Conservation (phyloP, 2,113 vertebrate genomes). For the Heterotilapia buettikoferi region DNA sequence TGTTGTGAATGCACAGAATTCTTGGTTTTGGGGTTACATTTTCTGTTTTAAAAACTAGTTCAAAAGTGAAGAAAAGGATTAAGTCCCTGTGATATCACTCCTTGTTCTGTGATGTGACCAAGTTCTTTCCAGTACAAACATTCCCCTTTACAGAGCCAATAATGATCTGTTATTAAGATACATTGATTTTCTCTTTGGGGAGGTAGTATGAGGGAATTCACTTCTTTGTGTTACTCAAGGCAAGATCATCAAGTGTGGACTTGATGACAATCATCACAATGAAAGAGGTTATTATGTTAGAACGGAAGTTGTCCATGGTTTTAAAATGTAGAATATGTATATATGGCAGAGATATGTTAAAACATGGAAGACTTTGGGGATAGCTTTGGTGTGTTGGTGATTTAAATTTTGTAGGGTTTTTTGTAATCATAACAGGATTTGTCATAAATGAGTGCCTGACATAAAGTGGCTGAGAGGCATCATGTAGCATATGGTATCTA, state of each 20-base stretch:
- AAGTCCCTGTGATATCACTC: conserved; percentile 2
- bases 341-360: background rate
- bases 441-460: conserved; percentile 42
- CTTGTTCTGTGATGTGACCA: conserved; percentile 38
- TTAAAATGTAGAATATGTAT: background rate
- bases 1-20: background rate
- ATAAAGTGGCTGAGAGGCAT: conserved; percentile 35
- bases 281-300: background rate
- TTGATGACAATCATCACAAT: conserved; percentile 5
- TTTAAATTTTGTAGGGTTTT: background rate
- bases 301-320: background rate
- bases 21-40: background rate
- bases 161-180: conserved; percentile 67
- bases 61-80: background rate
- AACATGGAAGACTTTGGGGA: background rate
- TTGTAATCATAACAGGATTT: conserved; percentile 27
- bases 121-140: conserved; percentile 54
- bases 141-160: conserved; percentile 51
- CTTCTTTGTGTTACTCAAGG: conserved; percentile 17
- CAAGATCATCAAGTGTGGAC: conserved; percentile 1
- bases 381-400: background rate
- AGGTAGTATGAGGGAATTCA: conserved; percentile 7
- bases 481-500: conserved; percentile 54
- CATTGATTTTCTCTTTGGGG: conserved; percentile 61
- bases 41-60: background rate